These are phyloP conservation scores for Conomelus anceps DNA, from an alignment of 2,888 invertebrate species.

Conservation along the genomic window DNA sequence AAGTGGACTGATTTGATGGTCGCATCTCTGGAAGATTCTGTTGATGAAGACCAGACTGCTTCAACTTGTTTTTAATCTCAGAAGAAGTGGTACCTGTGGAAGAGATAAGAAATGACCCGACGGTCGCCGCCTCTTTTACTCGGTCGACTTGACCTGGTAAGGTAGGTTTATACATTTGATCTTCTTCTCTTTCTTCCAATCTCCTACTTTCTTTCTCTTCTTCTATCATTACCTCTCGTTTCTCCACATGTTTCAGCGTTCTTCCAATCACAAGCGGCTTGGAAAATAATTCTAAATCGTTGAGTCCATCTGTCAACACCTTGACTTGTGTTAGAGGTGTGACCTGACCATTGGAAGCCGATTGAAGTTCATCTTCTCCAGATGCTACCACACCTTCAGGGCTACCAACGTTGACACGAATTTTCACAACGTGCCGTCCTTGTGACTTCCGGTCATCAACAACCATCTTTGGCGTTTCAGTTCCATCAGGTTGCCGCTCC, in stretches of 20 bases:
- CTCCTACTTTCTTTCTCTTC: background rate
- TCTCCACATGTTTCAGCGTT: background rate
- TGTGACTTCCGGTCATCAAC: background rate
- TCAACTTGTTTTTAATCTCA: background rate
- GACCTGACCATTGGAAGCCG: background rate
- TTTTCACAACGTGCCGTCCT: slow-evolving; percentile 29
- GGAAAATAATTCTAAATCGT: background rate
- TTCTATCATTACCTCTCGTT: background rate
- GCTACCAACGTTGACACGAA: slow-evolving; percentile 25
- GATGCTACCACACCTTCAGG: background rate
- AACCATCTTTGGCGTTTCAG: too few species aligned
- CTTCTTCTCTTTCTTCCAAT: background rate
- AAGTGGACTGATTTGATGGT: slow-evolving; percentile 12
- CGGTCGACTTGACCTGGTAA: slow-evolving; percentile 14
- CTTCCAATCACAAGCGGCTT: background rate
- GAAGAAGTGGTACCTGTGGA: background rate
- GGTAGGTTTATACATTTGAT: background rate
- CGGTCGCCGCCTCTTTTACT: background rate
- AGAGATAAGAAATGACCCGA: background rate
- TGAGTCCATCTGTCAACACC: background rate
- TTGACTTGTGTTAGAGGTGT: background rate
- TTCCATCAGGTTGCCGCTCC: background rate
- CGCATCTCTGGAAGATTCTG: background rate
- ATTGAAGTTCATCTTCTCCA: background rate
- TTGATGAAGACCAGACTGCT: too few species aligned